Percentiles rank a stretch among this genome's conserved stretches.
phyloP scores from a whole-genome alignment of 1,140 invertebrate species.

The Microplitis demolitor region DNA sequence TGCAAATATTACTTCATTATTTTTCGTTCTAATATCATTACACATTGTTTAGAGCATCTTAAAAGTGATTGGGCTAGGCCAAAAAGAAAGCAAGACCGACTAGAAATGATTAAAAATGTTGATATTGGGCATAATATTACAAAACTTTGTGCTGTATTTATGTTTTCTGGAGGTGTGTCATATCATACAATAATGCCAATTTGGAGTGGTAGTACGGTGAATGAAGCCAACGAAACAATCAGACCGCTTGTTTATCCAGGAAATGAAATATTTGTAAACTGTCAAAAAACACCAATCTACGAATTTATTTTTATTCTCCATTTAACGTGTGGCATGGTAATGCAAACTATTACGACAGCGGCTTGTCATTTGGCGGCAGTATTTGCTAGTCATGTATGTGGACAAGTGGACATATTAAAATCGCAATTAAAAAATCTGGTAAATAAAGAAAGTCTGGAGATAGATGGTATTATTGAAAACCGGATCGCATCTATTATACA shows the following conservation, averaged over 20 bases:
- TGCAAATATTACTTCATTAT: slow-evolving; percentile 18
- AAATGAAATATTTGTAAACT: slow-evolving; percentile 33
- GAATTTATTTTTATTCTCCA: slow-evolving; percentile 38
- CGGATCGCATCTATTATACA: slow-evolving; percentile 22
- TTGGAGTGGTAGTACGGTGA: neutral
- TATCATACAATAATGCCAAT: slow-evolving; percentile 19
- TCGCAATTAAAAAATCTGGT: slow-evolving; percentile 25
- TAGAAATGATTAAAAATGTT: slow-evolving; percentile 6
- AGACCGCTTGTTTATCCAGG: slow-evolving; percentile 30
- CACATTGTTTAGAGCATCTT: slow-evolving; percentile 31
- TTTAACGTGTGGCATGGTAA: slow-evolving; percentile 25
- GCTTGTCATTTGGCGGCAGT: slow-evolving; percentile 36
- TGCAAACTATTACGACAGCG: slow-evolving; percentile 31
- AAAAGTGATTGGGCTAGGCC: slow-evolving; percentile 35
- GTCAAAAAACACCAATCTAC: slow-evolving; percentile 32
- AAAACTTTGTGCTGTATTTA: slow-evolving; percentile 27
- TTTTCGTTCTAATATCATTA: neutral
- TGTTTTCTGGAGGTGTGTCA: slow-evolving; percentile 31
- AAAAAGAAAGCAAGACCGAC: neutral
- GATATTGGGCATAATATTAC: slow-evolving; percentile 29
- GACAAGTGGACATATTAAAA: slow-evolving; percentile 36
- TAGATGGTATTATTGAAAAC: neutral
- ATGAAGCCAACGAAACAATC: slow-evolving; percentile 1
- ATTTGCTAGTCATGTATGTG: slow-evolving; percentile 40
- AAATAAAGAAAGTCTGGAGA: neutral